Conservation (phyloP, 2,113 vertebrate species). For the Syngnathoides biaculeatus region DNA sequence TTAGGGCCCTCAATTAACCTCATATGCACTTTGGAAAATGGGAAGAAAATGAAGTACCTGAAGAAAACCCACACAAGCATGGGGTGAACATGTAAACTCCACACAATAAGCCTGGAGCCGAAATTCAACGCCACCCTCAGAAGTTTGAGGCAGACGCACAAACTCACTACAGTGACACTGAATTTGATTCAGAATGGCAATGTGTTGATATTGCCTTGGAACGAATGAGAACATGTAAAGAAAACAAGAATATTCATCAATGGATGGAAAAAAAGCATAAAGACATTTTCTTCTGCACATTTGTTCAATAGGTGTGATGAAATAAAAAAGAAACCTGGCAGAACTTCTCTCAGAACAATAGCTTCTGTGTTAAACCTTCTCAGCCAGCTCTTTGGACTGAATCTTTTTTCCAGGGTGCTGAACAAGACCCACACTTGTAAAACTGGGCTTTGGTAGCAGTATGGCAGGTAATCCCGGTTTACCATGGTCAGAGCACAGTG, state of each 20-base stretch:
- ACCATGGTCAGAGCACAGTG: slow-evolving; percentile 57
- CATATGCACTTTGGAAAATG: too few relatives aligned
- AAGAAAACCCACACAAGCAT: too few relatives aligned
- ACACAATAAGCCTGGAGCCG: too few relatives aligned
- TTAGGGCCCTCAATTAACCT: too few relatives aligned
- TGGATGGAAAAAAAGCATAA: not conserved
- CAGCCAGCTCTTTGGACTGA: slow-evolving; percentile 35
- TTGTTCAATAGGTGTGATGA: not conserved
- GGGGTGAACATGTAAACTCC: too few relatives aligned
- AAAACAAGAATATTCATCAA: not conserved
- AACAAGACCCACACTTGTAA: slow-evolving; percentile 57
- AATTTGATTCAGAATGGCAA: not conserved
- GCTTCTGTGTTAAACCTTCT: slow-evolving; percentile 26
- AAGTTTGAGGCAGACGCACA: too few relatives aligned
- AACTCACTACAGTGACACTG: too few relatives aligned
- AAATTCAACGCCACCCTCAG: too few relatives aligned
- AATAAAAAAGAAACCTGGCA: not conserved
- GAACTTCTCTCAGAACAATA: slow-evolving; percentile 17
- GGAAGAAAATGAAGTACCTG: too few relatives aligned
- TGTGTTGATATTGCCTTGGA: not conserved
- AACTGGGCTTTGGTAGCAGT: slow-evolving; percentile 44
- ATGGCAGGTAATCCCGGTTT: slow-evolving; percentile 65
- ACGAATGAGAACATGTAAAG: not conserved
- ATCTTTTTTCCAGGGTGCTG: slow-evolving; percentile 46
- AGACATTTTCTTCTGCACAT: not conserved